A percentile compares a stretch with the other conserved stretches of the same genome.
phyloP scores from a whole-genome alignment of 2,113 vertebrate species.

The Geococcyx californianus region DNA sequence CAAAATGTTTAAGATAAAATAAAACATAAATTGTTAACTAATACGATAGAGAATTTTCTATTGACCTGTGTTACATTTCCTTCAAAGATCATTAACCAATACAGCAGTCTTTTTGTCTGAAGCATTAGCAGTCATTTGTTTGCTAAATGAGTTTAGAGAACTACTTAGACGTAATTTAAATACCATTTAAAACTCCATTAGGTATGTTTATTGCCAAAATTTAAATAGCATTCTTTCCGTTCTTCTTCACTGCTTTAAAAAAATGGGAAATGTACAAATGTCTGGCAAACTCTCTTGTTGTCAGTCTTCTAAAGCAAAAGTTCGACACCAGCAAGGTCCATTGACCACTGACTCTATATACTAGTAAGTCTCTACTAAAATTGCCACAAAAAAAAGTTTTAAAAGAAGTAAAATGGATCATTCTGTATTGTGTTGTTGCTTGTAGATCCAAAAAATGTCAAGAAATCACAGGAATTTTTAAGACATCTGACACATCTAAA shows the following conservation, averaged over 20 bases:
- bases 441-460: background rate
- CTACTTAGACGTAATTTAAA: constrained; percentile 69
- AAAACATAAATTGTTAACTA: constrained; percentile 69
- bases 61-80: constrained; percentile 64
- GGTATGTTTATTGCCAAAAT: constrained; percentile 61
- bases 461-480: background rate
- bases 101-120: constrained; percentile 63
- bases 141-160: constrained; percentile 71
- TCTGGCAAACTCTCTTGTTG: background rate
- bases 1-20: constrained; percentile 26
- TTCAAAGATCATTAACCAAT: constrained; percentile 74
- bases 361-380: background rate
- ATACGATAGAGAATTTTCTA: constrained; percentile 63
- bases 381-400: background rate
- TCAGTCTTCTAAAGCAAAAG: background rate
- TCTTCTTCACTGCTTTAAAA: constrained; percentile 17
- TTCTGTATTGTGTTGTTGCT: background rate
- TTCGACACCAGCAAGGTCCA: background rate
- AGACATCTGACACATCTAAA: background rate
- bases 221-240: constrained; percentile 6
- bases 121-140: constrained; percentile 66
- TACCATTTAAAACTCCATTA: constrained; percentile 76
- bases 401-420: background rate
- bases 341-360: background rate
- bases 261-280: background rate